Base-by-base conservation (phyloP, 2,797 vertebrate species). In the Acipenser transmontanus region DNA sequence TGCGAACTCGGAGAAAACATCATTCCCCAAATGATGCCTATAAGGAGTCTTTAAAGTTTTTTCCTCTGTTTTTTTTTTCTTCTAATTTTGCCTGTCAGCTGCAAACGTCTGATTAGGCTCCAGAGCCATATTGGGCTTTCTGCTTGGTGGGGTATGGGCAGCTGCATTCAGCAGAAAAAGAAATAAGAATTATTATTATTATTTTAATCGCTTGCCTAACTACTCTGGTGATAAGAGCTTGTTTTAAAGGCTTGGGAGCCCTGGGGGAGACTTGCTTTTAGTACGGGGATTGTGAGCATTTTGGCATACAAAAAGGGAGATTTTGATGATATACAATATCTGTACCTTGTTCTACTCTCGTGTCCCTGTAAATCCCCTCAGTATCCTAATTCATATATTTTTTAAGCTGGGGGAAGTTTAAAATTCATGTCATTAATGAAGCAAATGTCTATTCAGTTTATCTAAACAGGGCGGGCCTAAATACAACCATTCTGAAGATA, bases 1-100 rank as follows among this genome's bases (percentile, higher is more conserved):
- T 88, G 86, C 86, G 84, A 82, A 80, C 86, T 84, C 87, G 85
- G 88, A 82, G 89, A 81, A 89, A 84, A 84, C 81, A 64, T 9
- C 68, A 1, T 79, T 84, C 79, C 80, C 85, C 81, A 82, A 87
- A 82, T 81, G 77, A 81, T 75, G 81, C 85, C 85, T 76, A 63
- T 72, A 77, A 88, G 82, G 87, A 87, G 84, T 82, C 79, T 85
- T 78, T 74, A 76, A 81, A 67, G 80, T 82, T 70, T 87, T 85
- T 84, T 68, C 65, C 78, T 73, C 80, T 76, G 69, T 79, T 77
- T 72, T 77, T 84, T 84, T 34, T 34, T 34, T 81, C 73, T 74
- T 73, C 81, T 75, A 76, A 71, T 83, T 82, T 72, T 79, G 70
- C 79, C 74, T 79, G 70, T 79, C 81, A 68, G 84, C 79, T 77